Evolutionary conservation across 2,797 vertebrate species (phyloP), one percentile per base, ranked within the genome.

Genomic region (Salmo trutta): DNA sequence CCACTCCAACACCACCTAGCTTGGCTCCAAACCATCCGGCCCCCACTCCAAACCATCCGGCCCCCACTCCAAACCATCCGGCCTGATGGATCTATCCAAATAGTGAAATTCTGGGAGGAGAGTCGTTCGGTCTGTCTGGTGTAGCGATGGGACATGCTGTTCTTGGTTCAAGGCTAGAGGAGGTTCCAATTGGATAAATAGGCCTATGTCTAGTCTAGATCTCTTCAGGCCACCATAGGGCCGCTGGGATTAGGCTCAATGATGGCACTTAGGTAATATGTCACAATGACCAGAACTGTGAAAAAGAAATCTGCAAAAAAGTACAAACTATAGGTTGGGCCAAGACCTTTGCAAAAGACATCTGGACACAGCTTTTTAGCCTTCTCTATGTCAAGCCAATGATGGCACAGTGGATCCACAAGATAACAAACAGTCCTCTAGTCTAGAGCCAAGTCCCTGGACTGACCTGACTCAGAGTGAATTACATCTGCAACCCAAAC

Each of bases 1-100:
- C 21, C 3, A 29, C 5, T 73, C 3, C 67, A 36, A 31, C 0
- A 81, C 75, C 77, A 77, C 4, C 31, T 5, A 31, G 31, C 41
- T 72, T 77, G 75, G 68, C 76, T 73, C 4, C 67, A 36, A 29
- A 81, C 75, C 77, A 76, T 36, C 73, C 76, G 75, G 68, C 75
- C 71, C 54, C 27, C n/a, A 12, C 16, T 77, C 24, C 64, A 71
- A 47, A 75, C 70, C 6, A 27, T 47, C 52, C 0, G 15, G 29
- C 36, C 36, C 36, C 36, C 36, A 41, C 41, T 41, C 41, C 8
- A 41, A 47, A 10, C 41, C 41, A 47, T 12, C 41, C 2, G 41
- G 36, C 36, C 7, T 8, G 36, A 10, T 10, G 54, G 71, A 53
- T 16, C 53, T 29, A 12, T 47, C 2, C 2, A 2, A 12, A 3